These are phyloP conservation scores for Lepidonotus clava DNA, from an alignment of 2,888 invertebrate species.

Conservation along the genomic window DNA sequence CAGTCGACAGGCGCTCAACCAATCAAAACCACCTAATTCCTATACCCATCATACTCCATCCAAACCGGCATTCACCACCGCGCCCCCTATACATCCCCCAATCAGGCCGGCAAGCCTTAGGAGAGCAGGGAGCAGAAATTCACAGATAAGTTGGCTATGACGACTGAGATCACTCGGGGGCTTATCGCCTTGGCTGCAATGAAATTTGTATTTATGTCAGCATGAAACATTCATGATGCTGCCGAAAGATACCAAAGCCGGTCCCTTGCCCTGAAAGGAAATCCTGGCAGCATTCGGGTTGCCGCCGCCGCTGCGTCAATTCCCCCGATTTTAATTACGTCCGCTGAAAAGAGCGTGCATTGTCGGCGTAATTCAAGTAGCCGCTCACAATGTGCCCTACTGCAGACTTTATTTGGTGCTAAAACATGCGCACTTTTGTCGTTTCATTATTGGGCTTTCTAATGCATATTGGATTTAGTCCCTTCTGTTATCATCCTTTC, in stretches of 20 bases:
- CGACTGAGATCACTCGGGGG: not conserved
- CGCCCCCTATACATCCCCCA: not conserved
- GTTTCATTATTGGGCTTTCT: not conserved
- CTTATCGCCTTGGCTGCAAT: not conserved
- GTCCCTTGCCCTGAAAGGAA: not conserved
- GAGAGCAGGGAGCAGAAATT: not conserved
- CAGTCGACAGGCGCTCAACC: not conserved
- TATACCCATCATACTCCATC: no score
- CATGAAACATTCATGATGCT: conserved; percentile 46
- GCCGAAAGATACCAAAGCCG: not conserved
- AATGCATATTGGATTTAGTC: conserved; percentile 23
- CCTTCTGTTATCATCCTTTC: not conserved
- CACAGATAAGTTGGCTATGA: conserved; percentile 24
- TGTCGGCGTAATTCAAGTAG: not conserved
- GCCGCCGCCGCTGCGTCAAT: not conserved
- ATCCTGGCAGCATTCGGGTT: not conserved
- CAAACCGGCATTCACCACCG: not conserved
- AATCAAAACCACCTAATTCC: conserved; percentile 3
- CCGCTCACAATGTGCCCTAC: not conserved
- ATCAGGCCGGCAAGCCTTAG: not conserved
- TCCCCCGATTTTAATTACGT: not conserved
- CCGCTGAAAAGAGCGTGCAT: not conserved
- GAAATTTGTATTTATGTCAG: conserved; percentile 33
- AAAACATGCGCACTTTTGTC: not conserved
- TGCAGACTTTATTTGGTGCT: not conserved